A percentile compares a stretch with the other conserved stretches of the same genome.
phyloP scores from a whole-genome alignment of 2,888 invertebrate species.

The Drosophila subquinaria region DNA sequence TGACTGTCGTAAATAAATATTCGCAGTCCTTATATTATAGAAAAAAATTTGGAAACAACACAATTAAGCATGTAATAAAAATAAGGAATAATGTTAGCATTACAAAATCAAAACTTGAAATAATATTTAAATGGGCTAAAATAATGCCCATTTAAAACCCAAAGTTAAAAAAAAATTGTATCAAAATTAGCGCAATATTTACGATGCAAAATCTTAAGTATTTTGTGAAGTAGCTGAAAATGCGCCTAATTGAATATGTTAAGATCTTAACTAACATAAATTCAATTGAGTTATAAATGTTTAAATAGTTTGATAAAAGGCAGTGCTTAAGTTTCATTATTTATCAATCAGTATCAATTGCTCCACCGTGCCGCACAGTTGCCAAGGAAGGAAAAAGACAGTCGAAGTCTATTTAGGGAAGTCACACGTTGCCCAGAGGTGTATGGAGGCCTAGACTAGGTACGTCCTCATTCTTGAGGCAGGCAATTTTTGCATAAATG shows the following conservation, averaged over 20 bases:
- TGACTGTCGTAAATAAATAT: too few relatives aligned
- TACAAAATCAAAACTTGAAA: too few relatives aligned
- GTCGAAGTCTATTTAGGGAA: conserved; percentile 58
- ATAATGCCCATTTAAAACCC: too few relatives aligned
- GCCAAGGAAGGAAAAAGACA: conserved; percentile 40
- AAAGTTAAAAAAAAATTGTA: too few relatives aligned
- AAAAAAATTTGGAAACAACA: too few relatives aligned
- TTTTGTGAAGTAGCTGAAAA: not conserved
- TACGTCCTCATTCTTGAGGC: conserved; percentile 27
- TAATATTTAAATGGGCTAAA: too few relatives aligned
- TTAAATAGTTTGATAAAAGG: not conserved
- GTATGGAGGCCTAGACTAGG: conserved; percentile 13
- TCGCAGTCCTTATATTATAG: too few relatives aligned
- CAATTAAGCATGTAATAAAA: too few relatives aligned
- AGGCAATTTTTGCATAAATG: conserved; percentile 71
- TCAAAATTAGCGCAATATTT: too few relatives aligned
- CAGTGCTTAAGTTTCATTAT: not conserved
- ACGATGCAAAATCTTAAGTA: too few relatives aligned
- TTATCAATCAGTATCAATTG: conserved; percentile 11
- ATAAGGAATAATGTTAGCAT: too few relatives aligned
- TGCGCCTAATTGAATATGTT: not conserved
- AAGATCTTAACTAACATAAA: not conserved
- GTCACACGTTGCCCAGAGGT: conserved; percentile 19
- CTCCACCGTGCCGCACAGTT: conserved; percentile 53
- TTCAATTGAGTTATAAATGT: not conserved